phyloP scores from a whole-genome alignment of 2,888 invertebrate genomes.

The Drosophila mayaguana region DNA sequence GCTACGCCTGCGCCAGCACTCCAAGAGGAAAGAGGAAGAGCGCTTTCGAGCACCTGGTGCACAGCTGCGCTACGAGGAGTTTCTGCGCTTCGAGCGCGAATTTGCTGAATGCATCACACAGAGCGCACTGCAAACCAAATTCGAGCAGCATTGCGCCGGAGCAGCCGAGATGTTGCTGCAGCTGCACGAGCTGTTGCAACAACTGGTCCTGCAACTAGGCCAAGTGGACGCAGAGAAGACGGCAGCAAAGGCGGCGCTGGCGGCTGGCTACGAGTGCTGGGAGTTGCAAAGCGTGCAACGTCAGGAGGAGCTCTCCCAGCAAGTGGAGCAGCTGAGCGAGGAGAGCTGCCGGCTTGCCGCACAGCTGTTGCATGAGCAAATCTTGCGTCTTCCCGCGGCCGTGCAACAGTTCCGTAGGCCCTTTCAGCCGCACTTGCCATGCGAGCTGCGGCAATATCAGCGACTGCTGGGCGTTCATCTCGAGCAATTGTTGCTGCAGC shows the following conservation, averaged over 20 bases:
- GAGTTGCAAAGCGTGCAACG: slow-evolving; percentile 93
- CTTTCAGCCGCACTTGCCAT: slow-evolving; percentile 93
- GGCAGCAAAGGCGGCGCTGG: slow-evolving; percentile 88
- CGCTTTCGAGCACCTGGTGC: slow-evolving; percentile 87
- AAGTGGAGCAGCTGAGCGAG: slow-evolving; percentile 96
- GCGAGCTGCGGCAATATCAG: slow-evolving; percentile 95
- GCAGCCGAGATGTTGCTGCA: slow-evolving; percentile 93
- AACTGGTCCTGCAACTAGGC: slow-evolving; percentile 87
- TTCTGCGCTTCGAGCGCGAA: slow-evolving; percentile 98
- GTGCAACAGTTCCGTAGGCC: slow-evolving; percentile 95
- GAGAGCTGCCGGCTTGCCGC: slow-evolving; percentile 96
- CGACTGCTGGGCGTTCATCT: slow-evolving; percentile 95
- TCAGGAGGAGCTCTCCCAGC: slow-evolving; percentile 96
- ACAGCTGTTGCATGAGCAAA: slow-evolving; percentile 98
- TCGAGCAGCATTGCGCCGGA: slow-evolving; percentile 97
- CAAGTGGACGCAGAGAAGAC: slow-evolving; percentile 87
- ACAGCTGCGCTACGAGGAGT: slow-evolving; percentile 97
- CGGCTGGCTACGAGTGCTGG: slow-evolving; percentile 92
- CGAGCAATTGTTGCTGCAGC: slow-evolving; percentile 93
- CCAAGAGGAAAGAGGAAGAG: slow-evolving; percentile 82
- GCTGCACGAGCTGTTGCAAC: slow-evolving; percentile 88
- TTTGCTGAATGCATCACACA: slow-evolving; percentile 99
- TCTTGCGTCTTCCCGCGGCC: slow-evolving; percentile 93
- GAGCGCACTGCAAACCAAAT: slow-evolving; percentile 98
- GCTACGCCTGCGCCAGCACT: slow-evolving; percentile 89